phyloP scores from a whole-genome alignment of 2,113 vertebrate species.

The Hypocryptadius cinnamomeus region DNA sequence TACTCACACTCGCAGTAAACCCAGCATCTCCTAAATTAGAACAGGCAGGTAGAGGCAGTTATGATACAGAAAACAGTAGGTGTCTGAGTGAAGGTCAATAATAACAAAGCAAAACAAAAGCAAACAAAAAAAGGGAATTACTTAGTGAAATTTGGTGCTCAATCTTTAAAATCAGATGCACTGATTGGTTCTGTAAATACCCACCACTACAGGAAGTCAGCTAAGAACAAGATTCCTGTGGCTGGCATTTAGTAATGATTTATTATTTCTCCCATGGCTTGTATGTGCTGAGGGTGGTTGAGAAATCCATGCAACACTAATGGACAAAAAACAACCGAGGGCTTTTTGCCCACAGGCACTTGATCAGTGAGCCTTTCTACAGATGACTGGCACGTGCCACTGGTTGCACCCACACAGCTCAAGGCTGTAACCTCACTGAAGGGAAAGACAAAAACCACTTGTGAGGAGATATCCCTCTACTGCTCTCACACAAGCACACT shows the following conservation, averaged over 20 bases:
- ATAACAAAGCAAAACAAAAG: background rate
- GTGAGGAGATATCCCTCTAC: background rate
- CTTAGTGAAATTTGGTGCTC: background rate
- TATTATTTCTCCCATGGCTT: background rate
- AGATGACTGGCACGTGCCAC: background rate
- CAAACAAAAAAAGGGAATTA: background rate
- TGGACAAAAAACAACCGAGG: background rate
- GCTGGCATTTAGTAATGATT: background rate
- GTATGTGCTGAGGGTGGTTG: background rate
- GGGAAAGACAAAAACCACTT: background rate
- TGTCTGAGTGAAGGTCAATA: background rate
- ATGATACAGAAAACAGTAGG: background rate
- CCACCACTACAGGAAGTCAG: background rate
- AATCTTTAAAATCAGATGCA: background rate
- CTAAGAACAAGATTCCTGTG: background rate
- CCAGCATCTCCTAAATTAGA: background rate
- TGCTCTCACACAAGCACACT: background rate
- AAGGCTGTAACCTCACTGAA: background rate
- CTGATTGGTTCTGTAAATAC: background rate
- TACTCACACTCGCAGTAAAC: background rate
- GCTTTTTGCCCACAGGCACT: background rate
- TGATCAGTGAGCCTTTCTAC: background rate
- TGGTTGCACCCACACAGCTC: background rate
- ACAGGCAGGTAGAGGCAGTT: background rate
- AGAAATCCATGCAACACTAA: background rate